These are phyloP conservation scores for Drosophila villosipedis DNA, from an alignment of 2,888 invertebrate genomes.

Conservation along the genomic window DNA sequence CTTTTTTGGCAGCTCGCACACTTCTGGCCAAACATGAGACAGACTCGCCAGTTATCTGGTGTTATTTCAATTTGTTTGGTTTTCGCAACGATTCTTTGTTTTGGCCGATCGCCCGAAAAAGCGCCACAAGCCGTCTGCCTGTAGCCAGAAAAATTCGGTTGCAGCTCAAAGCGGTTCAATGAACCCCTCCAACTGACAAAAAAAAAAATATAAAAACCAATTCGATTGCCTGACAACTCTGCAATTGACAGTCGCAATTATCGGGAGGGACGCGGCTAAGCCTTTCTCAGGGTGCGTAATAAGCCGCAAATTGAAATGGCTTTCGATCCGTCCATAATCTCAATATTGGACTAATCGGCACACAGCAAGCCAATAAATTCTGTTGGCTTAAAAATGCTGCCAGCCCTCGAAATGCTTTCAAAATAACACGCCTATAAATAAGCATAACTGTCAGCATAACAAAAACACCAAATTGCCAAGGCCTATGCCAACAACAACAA, in stretches of 20 bases:
- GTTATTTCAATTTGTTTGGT: constrained; percentile 73
- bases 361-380: constrained; percentile 76
- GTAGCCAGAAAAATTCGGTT: constrained; percentile 1
- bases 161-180: constrained; percentile 45
- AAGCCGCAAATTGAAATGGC: constrained; percentile 60
- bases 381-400: constrained; percentile 66
- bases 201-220: neutral
- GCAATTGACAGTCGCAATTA: constrained; percentile 62
- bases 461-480: constrained; percentile 54
- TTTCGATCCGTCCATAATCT: constrained; percentile 65
- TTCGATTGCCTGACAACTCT: constrained; percentile 9
- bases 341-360: constrained; percentile 75
- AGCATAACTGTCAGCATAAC: constrained; percentile 77
- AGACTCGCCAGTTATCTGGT: constrained; percentile 52
- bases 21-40: constrained; percentile 37
- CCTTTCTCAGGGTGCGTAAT: constrained; percentile 53
- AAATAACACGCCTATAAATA: constrained; percentile 71
- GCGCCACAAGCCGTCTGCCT: constrained; percentile 9
- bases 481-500: constrained; percentile 30
- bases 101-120: constrained; percentile 59
- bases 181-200: constrained; percentile 21
- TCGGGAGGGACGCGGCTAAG: constrained; percentile 48
- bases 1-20: constrained; percentile 62
- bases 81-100: constrained; percentile 49
- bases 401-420: constrained; percentile 40